Conservation (phyloP, 2,113 vertebrate species). For the Motacilla alba region DNA sequence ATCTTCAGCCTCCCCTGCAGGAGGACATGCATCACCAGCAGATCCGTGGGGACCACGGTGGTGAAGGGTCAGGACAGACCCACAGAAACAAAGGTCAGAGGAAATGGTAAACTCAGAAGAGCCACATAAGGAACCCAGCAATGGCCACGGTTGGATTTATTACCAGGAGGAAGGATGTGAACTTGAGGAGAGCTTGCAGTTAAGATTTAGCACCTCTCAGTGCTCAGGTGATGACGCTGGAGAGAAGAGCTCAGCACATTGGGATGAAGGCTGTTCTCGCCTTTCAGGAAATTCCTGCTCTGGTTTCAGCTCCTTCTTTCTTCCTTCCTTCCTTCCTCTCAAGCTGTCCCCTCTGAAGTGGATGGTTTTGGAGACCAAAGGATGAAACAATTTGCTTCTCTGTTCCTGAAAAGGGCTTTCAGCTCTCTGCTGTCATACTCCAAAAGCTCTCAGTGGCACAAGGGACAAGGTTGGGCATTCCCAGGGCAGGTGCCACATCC, state of each 20-base stretch:
- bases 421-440: neutral
- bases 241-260: neutral
- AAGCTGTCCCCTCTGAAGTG: neutral
- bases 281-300: slow-evolving; percentile 48
- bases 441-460: neutral
- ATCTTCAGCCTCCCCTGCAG: neutral
- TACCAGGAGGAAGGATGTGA: neutral
- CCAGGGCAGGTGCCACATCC: neutral
- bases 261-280: neutral
- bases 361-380: neutral
- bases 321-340: slow-evolving; percentile 36
- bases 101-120: neutral
- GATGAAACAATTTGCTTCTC: neutral
- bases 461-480: neutral
- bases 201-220: neutral
- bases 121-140: neutral
- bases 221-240: neutral
- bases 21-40: neutral
- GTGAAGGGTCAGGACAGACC: neutral
- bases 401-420: neutral
- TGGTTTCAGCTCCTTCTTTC: slow-evolving; percentile 31
- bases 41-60: rapidly evolving
- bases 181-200: neutral
- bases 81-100: neutral
- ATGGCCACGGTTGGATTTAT: neutral